Evolutionary conservation across 1,140 invertebrate genomes (phyloP).

Genomic region (Cydia pomonella): DNA sequence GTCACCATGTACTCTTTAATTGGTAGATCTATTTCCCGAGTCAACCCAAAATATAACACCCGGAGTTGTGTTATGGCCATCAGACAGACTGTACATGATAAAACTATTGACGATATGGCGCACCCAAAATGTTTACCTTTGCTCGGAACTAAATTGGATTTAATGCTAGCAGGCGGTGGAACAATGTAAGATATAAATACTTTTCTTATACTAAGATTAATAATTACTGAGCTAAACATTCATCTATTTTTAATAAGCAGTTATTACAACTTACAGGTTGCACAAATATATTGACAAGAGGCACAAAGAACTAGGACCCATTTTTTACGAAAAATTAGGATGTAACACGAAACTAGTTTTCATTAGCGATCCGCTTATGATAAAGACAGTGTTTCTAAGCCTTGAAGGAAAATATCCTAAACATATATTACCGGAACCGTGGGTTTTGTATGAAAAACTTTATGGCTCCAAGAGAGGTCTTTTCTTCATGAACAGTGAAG

Average conservation of each 20-base stretch:
- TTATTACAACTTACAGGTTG: conserved; percentile 47
- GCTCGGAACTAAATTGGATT: conserved; percentile 63
- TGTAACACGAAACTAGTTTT: conserved; percentile 85
- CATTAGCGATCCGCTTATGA: conserved; percentile 85
- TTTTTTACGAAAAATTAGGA: conserved; percentile 88
- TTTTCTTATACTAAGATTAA: background rate
- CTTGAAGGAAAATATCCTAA: conserved; percentile 88
- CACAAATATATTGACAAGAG: conserved; percentile 87
- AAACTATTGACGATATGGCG: conserved; percentile 56
- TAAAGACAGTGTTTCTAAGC: conserved; percentile 86
- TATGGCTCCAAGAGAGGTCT: conserved; percentile 87
- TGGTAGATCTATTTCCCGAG: background rate
- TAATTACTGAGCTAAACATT: background rate
- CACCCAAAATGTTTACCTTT: conserved; percentile 57
- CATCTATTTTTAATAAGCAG: background rate
- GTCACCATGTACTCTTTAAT: conserved; percentile 16
- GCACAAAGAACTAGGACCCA: conserved; percentile 87
- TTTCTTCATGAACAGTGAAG: conserved; percentile 93
- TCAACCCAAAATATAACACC: background rate
- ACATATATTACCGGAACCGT: conserved; percentile 91
- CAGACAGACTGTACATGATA: conserved; percentile 27
- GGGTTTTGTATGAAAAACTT: conserved; percentile 89
- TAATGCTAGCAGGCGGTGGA: conserved; percentile 57
- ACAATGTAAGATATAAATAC: conserved; percentile 53
- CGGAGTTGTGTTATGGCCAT: no score